Percentiles rank a stretch among this genome's conserved stretches.
These are phyloP conservation scores for Megalonaias nervosa DNA, from an alignment of 1,140 invertebrate genomes.

Conservation along the genomic window DNA sequence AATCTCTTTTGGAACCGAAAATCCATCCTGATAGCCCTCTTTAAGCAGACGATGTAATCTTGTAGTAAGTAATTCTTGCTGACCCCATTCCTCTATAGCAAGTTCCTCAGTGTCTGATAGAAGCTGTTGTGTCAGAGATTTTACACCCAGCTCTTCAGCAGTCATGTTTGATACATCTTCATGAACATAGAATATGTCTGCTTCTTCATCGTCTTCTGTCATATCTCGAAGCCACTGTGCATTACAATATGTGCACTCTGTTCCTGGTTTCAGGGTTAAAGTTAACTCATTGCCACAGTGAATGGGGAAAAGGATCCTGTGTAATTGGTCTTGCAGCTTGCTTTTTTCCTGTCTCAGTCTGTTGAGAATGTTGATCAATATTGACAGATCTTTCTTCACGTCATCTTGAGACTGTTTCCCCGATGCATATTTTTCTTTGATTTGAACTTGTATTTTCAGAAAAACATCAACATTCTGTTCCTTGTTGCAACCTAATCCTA, in stretches of 20 bases:
- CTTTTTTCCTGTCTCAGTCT: conserved; percentile 10
- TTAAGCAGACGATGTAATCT: conserved; percentile 38
- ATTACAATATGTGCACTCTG: conserved; percentile 39
- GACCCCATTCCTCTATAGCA: conserved; percentile 43
- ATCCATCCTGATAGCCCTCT: conserved; percentile 55
- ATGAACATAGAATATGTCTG: conserved; percentile 40
- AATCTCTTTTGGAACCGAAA: conserved; percentile 61
- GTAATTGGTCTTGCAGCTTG: background rate
- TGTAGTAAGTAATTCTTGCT: conserved; percentile 49
- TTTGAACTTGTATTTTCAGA: background rate
- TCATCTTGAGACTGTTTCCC: background rate
- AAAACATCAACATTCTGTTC: conserved; percentile 1
- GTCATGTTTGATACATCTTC: conserved; percentile 22
- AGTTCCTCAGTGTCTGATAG: conserved; percentile 28
- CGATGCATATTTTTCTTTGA: background rate
- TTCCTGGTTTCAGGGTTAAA: conserved; percentile 1
- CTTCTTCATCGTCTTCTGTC: conserved; percentile 39
- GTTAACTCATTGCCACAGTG: background rate
- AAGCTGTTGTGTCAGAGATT: conserved; percentile 37
- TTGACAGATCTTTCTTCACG: background rate
- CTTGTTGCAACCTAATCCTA: conserved; percentile 1
- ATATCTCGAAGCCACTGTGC: conserved; percentile 26
- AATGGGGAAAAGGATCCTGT: conserved; percentile 2
- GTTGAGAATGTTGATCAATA: conserved; percentile 4
- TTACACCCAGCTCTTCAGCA: conserved; percentile 45